Base-by-base conservation (phyloP, 1,140 invertebrate species). In the Caenorhabditis remanei region DNA sequence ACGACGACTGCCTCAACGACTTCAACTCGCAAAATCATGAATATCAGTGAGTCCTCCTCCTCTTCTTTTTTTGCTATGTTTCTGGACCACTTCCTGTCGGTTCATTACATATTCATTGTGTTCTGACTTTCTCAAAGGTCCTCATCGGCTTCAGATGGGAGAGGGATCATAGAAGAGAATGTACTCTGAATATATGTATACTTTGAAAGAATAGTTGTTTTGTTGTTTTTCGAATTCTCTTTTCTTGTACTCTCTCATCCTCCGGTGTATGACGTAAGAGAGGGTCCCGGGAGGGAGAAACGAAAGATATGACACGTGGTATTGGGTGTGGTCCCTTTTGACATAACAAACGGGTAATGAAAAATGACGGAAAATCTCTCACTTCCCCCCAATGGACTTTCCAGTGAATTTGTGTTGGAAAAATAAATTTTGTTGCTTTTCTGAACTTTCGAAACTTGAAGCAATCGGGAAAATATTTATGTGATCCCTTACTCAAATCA, bases 21-120 rank as follows among this genome's bases (percentile, higher is more conserved):
- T 53, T 79, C 71, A 79, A 79, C 71, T 50, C 71, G 71, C 71
- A 79, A 79, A 79, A 79, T 79, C 71, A 79, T 79, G 71, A 79
- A 79, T 79, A 79, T 79, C 71, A 79, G 71, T 79, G 71, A 53
- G 71, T 79, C 24, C 24, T 24, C 21, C 19, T 71, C 46, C 65
- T 71, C 21, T 41, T 50, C 24, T 24, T 50, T n/a, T 50, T 43
- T 50, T 24, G 21, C n/a, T 24, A 19, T 41, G 46, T n/a, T 79
- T 79, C 71, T 16, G 65, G 65, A 48, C 46, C 4, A 79, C 71
- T 79, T 79, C 71, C 71, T 48, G 46, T 79, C 46, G 71, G 13
- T 40, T 79, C 71, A 46, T 79, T 79, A 79, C 46, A 21, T 50
- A 79, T 79, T 79, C 71, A 79, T 79, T 79, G 71, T 79, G 14